Evolutionary conservation across 2,888 invertebrate genomes (phyloP).

Genomic region (Rotaria macrura): DNA sequence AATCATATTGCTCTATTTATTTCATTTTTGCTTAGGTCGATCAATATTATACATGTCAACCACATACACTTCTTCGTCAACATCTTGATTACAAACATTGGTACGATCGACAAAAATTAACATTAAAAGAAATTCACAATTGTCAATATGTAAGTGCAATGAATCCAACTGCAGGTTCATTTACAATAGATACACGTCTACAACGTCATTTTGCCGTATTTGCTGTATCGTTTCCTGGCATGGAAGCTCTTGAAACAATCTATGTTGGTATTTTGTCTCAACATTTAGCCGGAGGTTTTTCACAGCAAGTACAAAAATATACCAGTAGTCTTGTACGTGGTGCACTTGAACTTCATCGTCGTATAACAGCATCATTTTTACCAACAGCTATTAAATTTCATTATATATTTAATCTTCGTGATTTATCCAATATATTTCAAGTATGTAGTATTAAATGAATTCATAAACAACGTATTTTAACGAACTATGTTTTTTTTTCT

Average conservation of each 20-base stretch:
- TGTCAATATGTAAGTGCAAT: conserved; percentile 92
- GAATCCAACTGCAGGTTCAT: conserved; percentile 94
- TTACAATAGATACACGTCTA: conserved; percentile 83
- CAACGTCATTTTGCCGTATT: conserved; percentile 52
- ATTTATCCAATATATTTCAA: conserved; percentile 87
- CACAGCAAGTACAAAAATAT: conserved; percentile 60
- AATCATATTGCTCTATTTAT: conserved; percentile 70
- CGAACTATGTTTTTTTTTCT: not conserved
- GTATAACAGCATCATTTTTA: conserved; percentile 72
- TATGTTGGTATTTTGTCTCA: conserved; percentile 76
- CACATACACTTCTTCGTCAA: conserved; percentile 84
- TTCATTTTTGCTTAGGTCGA: conserved; percentile 55
- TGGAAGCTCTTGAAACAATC: conserved; percentile 72
- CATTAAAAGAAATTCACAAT: conserved; percentile 84
- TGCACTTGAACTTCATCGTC: conserved; percentile 72
- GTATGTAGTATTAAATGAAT: conserved; percentile 50
- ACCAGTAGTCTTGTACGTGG: conserved; percentile 67
- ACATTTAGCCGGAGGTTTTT: conserved; percentile 71
- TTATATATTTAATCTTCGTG: conserved; percentile 85
- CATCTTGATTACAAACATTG: conserved; percentile 90
- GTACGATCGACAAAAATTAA: conserved; percentile 80
- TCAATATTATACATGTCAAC: conserved; percentile 84
- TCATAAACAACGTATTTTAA: not conserved
- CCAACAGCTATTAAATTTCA: conserved; percentile 93
- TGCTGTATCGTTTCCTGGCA: conserved; percentile 65